These are phyloP conservation scores for Palythoa grandis DNA, from an alignment of 92 coral and sea anemone species.

Conservation along the genomic window DNA sequence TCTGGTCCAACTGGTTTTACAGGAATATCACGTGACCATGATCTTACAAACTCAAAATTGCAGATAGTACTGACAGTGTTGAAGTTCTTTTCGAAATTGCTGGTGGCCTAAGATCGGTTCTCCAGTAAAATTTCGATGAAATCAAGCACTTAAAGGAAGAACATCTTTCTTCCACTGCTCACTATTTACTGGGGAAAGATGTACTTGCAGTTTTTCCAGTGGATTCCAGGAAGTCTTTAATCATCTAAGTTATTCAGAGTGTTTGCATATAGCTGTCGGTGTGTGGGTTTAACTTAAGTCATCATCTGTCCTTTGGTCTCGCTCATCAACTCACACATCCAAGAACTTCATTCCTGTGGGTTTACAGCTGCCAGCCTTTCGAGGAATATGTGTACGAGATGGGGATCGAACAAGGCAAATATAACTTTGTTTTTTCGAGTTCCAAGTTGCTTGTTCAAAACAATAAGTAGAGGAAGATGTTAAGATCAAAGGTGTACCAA, in stretches of 20 bases:
- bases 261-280: neutral
- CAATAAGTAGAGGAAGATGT: slow-evolving; percentile 44
- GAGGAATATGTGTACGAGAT: slow-evolving; percentile 46
- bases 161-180: too few relatives aligned
- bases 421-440: slow-evolving; percentile 44
- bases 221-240: too few relatives aligned
- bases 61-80: too few relatives aligned
- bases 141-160: too few relatives aligned
- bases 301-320: neutral
- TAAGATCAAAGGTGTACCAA: slow-evolving; percentile 30
- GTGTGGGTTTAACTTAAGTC: neutral
- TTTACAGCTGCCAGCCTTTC: slow-evolving; percentile 13
- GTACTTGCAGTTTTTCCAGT: too few relatives aligned
- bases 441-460: slow-evolving; percentile 47
- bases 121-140: too few relatives aligned
- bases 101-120: too few relatives aligned
- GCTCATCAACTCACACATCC: neutral
- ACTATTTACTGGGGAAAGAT: too few relatives aligned
- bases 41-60: too few relatives aligned
- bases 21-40: too few relatives aligned
- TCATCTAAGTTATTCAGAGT: neutral
- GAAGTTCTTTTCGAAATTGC: too few relatives aligned
- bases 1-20: too few relatives aligned
- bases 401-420: slow-evolving; percentile 37
- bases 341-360: neutral